phyloP scores from a whole-genome alignment of 2,888 invertebrate species.

The Mesorhabditis spiculigera region DNA sequence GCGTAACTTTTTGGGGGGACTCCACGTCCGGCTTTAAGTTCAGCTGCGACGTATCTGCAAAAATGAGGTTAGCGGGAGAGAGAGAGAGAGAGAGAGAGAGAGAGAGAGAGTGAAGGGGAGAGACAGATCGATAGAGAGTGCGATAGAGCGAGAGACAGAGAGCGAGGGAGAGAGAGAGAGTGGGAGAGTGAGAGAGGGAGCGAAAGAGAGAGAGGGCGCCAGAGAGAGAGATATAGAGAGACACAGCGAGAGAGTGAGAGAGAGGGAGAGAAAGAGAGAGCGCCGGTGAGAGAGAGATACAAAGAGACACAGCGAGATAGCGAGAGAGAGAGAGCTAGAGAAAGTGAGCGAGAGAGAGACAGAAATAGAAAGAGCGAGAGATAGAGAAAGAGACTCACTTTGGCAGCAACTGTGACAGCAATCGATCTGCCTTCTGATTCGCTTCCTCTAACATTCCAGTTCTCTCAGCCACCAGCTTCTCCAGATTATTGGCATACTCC shows the following conservation, averaged over 20 bases:
- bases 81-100: too few relatives aligned
- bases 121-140: neutral
- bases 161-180: too few relatives aligned
- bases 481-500: constrained; percentile 38
- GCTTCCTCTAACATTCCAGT: constrained; percentile 37
- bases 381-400: constrained; percentile 16
- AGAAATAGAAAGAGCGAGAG: neutral
- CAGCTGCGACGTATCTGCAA: constrained; percentile 48
- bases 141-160: neutral
- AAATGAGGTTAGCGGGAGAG: too few relatives aligned
- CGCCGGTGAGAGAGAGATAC: too few relatives aligned
- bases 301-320: too few relatives aligned
- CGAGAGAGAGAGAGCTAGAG: neutral
- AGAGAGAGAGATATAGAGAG: too few relatives aligned
- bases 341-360: neutral
- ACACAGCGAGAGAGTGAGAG: too few relatives aligned
- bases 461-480: constrained; percentile 33
- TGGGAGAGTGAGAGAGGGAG: too few relatives aligned
- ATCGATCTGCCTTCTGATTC: constrained; percentile 28
- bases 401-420: constrained; percentile 36
- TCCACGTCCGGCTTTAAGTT: constrained; percentile 46
- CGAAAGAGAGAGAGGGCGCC: too few relatives aligned
- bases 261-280: neutral
- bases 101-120: neutral
- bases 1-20: constrained; percentile 48